phyloP scores from a whole-genome alignment of 2,113 vertebrate genomes.

The Brachyistius frenatus region DNA sequence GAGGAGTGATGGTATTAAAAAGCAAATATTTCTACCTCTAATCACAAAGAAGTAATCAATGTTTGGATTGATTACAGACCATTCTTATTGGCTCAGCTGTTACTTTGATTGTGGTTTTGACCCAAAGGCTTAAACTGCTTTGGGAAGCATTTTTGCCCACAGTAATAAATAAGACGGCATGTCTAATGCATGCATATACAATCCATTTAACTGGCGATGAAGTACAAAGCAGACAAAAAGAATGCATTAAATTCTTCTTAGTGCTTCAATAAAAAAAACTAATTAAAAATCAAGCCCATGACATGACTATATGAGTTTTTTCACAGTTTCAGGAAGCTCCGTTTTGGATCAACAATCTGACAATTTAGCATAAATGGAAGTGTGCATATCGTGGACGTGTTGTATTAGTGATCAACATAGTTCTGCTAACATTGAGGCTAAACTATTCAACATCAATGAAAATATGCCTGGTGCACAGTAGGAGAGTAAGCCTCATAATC shows the following conservation, averaged over 20 bases:
- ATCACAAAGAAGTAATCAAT: not conserved
- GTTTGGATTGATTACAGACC: not conserved
- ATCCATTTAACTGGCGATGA: too few species aligned
- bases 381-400: not conserved
- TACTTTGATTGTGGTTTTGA: not conserved
- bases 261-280: too few species aligned
- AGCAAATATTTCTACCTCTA: not conserved
- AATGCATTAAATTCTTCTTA: too few species aligned
- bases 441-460: constrained; percentile 6
- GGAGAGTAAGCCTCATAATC: not conserved
- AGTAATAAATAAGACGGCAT: too few species aligned
- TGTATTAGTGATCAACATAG: not conserved
- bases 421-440: not conserved
- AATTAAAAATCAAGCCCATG: too few species aligned
- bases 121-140: not conserved
- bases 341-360: not conserved
- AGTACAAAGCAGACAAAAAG: too few species aligned
- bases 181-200: too few species aligned
- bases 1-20: not conserved
- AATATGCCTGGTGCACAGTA: constrained; percentile 5
- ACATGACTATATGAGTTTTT: too few species aligned
- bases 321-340: not conserved
- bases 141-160: too few species aligned
- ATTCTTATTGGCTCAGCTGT: not conserved
- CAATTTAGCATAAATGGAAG: not conserved